Evolutionary conservation across 2,888 invertebrate genomes (phyloP), one percentile per base, ranked within the genome.

Genomic region (Agrochola lychnidis): DNA sequence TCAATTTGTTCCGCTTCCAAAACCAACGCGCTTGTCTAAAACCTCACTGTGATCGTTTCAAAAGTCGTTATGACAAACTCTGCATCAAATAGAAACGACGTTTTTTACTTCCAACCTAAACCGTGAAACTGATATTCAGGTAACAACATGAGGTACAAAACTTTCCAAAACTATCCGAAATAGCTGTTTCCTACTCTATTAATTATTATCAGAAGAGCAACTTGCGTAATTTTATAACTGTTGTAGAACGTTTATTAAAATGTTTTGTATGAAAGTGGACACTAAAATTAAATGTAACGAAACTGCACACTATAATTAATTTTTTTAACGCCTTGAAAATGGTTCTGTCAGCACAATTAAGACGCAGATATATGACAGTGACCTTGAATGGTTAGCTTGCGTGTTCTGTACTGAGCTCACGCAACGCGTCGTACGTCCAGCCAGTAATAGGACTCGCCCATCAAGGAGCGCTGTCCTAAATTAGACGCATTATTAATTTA

Each of bases 1-100:
- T 82, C 82, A 76, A 87, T 90, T 90, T 78, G 87, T 80, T 83
- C 81, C 77, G 82, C 85, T 84, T 74, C 78, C 63, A 82, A 78
- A 78, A 74, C 62, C 36, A 70, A 70, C 57, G 61, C 70, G 68
- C 45, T 70, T 62, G 61, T 81, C 73, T 73, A 66, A 71, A 81
- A 76, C 67, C 56, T 72, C 66, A 67, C 51, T 42, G 73, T 51
- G 62, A 67, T 61, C 72, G 45, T 74, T 81, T 56, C 76, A 56
- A 71, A 77, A 83, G 53, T 76, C 57, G 64, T 73, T 73, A 61
- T 73, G 73, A 74, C 40, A 71, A 73, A 61, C 19, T 72, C 62
- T 69, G 59, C 25, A 61, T 45, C 61, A 25, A 78, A 71, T 51
- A 70, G 10, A 66, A 80, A 69, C 63, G 12, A 62, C 0, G 16